Evolutionary conservation across 1,140 invertebrate genomes (phyloP).

Genomic region (Proctacanthus coquilletti): DNA sequence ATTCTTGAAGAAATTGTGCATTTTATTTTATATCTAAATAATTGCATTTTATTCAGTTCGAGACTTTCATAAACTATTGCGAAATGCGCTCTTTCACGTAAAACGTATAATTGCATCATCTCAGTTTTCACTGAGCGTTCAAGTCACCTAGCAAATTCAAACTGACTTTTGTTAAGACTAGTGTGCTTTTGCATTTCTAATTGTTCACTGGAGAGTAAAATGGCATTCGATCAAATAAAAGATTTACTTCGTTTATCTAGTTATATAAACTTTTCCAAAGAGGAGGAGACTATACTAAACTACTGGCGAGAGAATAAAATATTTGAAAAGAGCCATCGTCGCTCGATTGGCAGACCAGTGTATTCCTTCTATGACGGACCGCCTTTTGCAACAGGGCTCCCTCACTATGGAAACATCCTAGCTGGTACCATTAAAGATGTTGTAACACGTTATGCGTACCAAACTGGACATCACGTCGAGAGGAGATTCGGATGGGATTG

Average conservation of each 20-base stretch:
- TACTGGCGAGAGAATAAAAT: constrained; percentile 73
- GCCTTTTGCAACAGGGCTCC: constrained; percentile 89
- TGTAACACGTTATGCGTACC: constrained; percentile 58
- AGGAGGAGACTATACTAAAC: constrained; percentile 67
- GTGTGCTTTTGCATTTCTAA: too few species aligned
- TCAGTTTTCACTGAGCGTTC: too few species aligned
- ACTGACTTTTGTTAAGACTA: too few species aligned
- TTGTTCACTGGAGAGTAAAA: too few species aligned
- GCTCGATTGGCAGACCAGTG: constrained; percentile 62
- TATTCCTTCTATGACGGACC: constrained; percentile 94
- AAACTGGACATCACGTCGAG: constrained; percentile 61
- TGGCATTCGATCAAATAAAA: too few species aligned
- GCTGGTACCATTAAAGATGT: constrained; percentile 83
- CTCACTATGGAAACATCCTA: constrained; percentile 73
- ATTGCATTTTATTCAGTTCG: too few species aligned
- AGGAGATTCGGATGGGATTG: constrained; percentile 96
- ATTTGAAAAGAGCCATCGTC: constrained; percentile 68
- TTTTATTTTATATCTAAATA: too few species aligned
- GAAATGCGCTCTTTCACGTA: too few species aligned
- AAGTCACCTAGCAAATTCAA: too few species aligned
- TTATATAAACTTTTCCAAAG: constrained; percentile 70
- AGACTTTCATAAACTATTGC: too few species aligned
- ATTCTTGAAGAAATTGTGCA: too few species aligned
- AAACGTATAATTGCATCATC: too few species aligned
- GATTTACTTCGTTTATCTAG: constrained; percentile 39